Evolutionary conservation across 1,140 invertebrate species (phyloP).

Genomic region (Drosophila sturtevanti): DNA sequence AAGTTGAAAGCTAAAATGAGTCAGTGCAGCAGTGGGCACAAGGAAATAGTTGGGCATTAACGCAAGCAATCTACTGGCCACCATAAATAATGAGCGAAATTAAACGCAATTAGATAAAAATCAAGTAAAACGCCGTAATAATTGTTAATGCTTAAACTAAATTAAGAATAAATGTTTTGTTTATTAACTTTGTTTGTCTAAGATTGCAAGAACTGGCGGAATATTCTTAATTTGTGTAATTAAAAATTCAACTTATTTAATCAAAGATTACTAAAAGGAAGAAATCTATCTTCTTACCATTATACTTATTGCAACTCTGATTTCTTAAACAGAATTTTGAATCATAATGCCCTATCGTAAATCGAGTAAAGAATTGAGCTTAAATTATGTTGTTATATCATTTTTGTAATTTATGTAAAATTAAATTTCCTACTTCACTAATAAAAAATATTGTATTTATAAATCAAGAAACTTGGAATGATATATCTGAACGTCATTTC

Average conservation of each 20-base stretch:
- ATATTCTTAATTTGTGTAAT: neutral
- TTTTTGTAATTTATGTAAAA: too few relatives aligned
- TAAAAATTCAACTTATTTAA: neutral
- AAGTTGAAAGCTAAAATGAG: conserved; percentile 61
- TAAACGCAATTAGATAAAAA: conserved; percentile 73
- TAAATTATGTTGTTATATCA: too few relatives aligned
- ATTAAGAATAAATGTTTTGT: conserved; percentile 53
- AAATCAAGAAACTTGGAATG: too few relatives aligned
- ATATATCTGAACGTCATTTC: too few relatives aligned
- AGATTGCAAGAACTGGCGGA: neutral
- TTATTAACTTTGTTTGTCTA: conserved; percentile 33
- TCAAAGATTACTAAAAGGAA: neutral
- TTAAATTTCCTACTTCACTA: too few relatives aligned
- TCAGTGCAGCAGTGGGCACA: conserved; percentile 32
- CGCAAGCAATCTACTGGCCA: conserved; percentile 29
- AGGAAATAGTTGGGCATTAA: conserved; percentile 53
- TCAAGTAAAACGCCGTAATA: conserved; percentile 68
- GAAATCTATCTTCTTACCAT: too few relatives aligned
- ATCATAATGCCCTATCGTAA: too few relatives aligned
- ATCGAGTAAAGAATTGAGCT: too few relatives aligned
- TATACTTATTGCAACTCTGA: too few relatives aligned
- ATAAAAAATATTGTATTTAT: too few relatives aligned
- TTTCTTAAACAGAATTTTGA: too few relatives aligned
- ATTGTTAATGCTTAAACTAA: conserved; percentile 51
- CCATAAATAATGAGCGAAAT: conserved; percentile 76